Conservation (phyloP, 2,113 vertebrate species). For the Ictalurus furcatus region DNA sequence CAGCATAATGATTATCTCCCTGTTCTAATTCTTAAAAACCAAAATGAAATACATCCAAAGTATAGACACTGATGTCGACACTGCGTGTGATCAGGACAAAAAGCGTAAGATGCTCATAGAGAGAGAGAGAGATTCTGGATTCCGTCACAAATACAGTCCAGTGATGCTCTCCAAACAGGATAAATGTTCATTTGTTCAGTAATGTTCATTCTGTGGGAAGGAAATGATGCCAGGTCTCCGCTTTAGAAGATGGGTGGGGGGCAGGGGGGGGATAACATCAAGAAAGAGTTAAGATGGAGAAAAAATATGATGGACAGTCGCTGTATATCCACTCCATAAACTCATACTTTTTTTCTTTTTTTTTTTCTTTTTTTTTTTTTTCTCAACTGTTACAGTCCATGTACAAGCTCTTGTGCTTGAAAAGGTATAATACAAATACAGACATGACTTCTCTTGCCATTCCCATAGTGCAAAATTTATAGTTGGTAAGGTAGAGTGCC, state of each 20-base stretch:
- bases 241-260: conserved; percentile 60
- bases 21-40: background rate
- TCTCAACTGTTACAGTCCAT: conserved; percentile 55
- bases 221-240: conserved; percentile 71
- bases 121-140: background rate
- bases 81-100: conserved; percentile 51
- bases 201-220: conserved; percentile 58
- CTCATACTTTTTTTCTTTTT: conserved; percentile 68
- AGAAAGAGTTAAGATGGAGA: conserved; percentile 69
- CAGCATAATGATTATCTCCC: background rate
- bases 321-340: conserved; percentile 64
- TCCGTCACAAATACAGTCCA: conserved; percentile 48
- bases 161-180: conserved; percentile 50
- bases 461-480: conserved; percentile 87
- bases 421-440: conserved; percentile 67
- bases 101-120: background rate
- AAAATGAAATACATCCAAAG: background rate
- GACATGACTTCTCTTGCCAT: conserved; percentile 73
- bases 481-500: conserved; percentile 81
- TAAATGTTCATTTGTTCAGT: conserved; percentile 61
- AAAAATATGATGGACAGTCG: conserved; percentile 49
- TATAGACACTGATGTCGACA: too few species aligned
- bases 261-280: conserved; percentile 54
- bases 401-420: conserved; percentile 75
- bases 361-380: conserved; percentile 63